Evolutionary conservation across 2,888 invertebrate species (phyloP).

Genomic region (Agrochola circellaris): DNA sequence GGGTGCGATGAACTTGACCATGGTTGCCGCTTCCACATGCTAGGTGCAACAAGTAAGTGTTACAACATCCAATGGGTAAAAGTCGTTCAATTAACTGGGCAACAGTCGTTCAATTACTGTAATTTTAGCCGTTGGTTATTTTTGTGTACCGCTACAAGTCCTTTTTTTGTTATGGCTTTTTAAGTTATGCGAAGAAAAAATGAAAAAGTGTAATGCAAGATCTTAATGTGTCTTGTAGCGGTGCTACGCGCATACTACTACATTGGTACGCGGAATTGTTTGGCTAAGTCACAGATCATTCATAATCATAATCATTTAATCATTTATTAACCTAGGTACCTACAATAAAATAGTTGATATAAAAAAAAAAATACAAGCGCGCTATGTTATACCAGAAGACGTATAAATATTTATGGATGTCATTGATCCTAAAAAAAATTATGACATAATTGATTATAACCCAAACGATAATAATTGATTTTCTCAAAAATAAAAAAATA

Average conservation of each 20-base stretch:
- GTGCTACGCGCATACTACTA: not conserved
- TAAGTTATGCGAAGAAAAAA: too few species aligned
- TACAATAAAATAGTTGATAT: too few species aligned
- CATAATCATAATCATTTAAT: too few species aligned
- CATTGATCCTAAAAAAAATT: too few species aligned
- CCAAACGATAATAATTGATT: too few species aligned
- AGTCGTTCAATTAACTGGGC: slow-evolving; percentile 57
- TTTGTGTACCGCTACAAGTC: slow-evolving; percentile 16
- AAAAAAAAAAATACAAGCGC: too few species aligned
- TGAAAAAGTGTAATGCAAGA: not conserved
- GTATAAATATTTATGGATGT: too few species aligned
- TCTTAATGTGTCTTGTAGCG: not conserved
- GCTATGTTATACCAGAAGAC: too few species aligned
- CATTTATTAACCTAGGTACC: too few species aligned
- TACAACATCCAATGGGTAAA: slow-evolving; percentile 45
- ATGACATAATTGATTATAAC: too few species aligned
- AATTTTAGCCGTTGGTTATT: slow-evolving; percentile 22
- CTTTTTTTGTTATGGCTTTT: slow-evolving; percentile 17
- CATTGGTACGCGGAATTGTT: slow-evolving; percentile 13
- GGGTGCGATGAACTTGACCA: slow-evolving; percentile 80
- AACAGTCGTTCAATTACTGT: slow-evolving; percentile 22
- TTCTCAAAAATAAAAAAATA: too few species aligned
- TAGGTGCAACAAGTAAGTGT: slow-evolving; percentile 49
- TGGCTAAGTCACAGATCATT: not conserved
- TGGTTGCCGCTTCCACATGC: slow-evolving; percentile 43